Conservation (phyloP, 2,113 vertebrate species). For the Elephas maximus region DNA sequence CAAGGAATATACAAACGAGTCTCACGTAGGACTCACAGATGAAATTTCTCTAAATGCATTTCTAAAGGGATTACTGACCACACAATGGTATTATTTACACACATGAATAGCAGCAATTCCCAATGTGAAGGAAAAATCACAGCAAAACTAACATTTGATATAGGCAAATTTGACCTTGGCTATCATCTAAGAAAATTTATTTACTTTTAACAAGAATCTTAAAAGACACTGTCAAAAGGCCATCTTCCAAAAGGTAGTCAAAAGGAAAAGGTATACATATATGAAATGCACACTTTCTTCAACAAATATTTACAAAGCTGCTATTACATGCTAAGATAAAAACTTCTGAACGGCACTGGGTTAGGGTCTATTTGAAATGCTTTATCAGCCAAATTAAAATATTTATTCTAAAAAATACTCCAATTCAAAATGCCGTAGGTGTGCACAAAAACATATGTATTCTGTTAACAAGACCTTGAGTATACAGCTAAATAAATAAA, state of each 20-base stretch:
- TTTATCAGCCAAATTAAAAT: conserved; percentile 38
- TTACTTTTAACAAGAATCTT: conserved; percentile 59
- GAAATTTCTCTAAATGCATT: conserved; percentile 57
- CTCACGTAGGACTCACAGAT: not conserved
- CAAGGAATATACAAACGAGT: not conserved
- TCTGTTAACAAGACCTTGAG: conserved; percentile 7
- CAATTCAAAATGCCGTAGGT: not conserved
- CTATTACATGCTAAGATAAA: not conserved
- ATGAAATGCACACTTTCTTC: conserved; percentile 39
- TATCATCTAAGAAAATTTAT: conserved; percentile 26
- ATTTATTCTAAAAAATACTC: not conserved
- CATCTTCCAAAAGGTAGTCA: conserved; percentile 13
- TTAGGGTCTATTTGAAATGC: conserved; percentile 32
- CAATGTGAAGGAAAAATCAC: conserved; percentile 29
- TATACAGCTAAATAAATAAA: conserved; percentile 3
- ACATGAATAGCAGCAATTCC: not conserved
- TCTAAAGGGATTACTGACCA: not conserved
- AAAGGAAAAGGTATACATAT: not conserved
- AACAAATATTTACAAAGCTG: conserved; percentile 54
- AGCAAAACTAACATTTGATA: conserved; percentile 20
- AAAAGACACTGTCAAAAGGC: conserved; percentile 34
- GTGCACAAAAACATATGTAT: not conserved
- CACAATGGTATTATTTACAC: not conserved
- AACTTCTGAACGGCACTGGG: too few species aligned
- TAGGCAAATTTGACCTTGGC: not conserved